Evolutionary conservation across 2,888 invertebrate species (phyloP).

Genomic region (Heliconius hortense): DNA sequence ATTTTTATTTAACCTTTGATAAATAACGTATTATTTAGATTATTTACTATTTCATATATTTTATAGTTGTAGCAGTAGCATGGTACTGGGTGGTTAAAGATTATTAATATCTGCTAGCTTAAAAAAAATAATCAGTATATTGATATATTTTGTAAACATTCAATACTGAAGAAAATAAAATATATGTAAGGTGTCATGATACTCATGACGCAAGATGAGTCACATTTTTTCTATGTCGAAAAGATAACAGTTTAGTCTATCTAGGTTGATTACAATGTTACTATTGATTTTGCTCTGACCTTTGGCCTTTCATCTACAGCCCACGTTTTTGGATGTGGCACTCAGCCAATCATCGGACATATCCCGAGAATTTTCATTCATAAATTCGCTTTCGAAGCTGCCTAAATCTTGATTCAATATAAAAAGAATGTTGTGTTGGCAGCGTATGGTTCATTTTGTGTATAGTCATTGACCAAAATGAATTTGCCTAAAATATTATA

Average conservation of each 20-base stretch:
- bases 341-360: constrained; percentile 55
- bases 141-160: too few species aligned
- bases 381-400: constrained; percentile 51
- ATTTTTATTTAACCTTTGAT: too few species aligned
- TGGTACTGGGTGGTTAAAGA: too few species aligned
- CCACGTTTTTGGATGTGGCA: constrained; percentile 59
- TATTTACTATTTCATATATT: not conserved
- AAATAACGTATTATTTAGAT: not conserved
- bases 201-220: not conserved
- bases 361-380: constrained; percentile 55
- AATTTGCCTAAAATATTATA: constrained; percentile 4
- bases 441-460: constrained; percentile 15
- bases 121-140: not conserved
- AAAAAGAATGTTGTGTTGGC: constrained; percentile 16
- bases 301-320: constrained; percentile 59
- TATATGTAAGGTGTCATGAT: not conserved
- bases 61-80: not conserved
- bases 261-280: constrained; percentile 32
- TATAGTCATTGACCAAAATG: constrained; percentile 18
- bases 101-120: too few species aligned
- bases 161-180: not conserved
- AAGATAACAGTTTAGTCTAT: constrained; percentile 11
- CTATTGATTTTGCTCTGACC: constrained; percentile 51
- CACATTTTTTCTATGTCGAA: not conserved
- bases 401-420: constrained; percentile 34